These are phyloP conservation scores for Xestia ashworthii DNA, from an alignment of 2,888 invertebrate genomes.

Conservation along the genomic window DNA sequence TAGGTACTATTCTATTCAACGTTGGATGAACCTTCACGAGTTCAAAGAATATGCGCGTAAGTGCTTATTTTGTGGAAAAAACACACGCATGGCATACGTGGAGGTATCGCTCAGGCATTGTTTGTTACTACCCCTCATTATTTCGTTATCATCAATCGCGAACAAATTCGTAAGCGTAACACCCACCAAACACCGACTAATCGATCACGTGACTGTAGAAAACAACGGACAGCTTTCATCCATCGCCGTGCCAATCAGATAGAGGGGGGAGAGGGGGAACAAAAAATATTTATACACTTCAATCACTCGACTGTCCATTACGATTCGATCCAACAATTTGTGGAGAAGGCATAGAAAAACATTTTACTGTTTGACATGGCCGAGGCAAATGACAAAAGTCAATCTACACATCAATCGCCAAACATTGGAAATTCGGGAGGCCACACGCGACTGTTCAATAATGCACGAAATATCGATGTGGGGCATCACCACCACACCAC, in stretches of 20 bases:
- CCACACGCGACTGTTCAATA: slow-evolving; percentile 89
- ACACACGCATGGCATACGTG: slow-evolving; percentile 23
- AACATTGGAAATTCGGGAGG: slow-evolving; percentile 90
- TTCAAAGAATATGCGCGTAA: slow-evolving; percentile 28
- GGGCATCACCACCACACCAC: slow-evolving; percentile 81
- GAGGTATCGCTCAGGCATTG: slow-evolving; percentile 40
- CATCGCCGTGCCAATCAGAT: slow-evolving; percentile 88
- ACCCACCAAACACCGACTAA: slow-evolving; percentile 54
- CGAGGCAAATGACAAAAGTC: slow-evolving; percentile 90
- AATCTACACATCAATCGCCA: slow-evolving; percentile 91
- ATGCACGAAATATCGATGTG: slow-evolving; percentile 90
- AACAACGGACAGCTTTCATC: slow-evolving; percentile 83
- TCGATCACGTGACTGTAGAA: slow-evolving; percentile 76
- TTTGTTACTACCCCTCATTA: slow-evolving; percentile 60
- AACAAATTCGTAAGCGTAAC: slow-evolving; percentile 67
- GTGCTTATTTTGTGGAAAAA: slow-evolving; percentile 24
- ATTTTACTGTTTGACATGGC: slow-evolving; percentile 89
- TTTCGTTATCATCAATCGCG: slow-evolving; percentile 63
- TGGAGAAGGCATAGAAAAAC: slow-evolving; percentile 87
- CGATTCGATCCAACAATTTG: slow-evolving; percentile 83
- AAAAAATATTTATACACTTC: slow-evolving; percentile 80
- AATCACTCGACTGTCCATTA: slow-evolving; percentile 88
- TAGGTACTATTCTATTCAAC: slow-evolving; percentile 24
- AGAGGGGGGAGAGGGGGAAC: slow-evolving; percentile 61
- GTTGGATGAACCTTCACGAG: slow-evolving; percentile 7